Base-by-base conservation (phyloP, 2,888 invertebrate genomes). In the Hololepta plana region DNA sequence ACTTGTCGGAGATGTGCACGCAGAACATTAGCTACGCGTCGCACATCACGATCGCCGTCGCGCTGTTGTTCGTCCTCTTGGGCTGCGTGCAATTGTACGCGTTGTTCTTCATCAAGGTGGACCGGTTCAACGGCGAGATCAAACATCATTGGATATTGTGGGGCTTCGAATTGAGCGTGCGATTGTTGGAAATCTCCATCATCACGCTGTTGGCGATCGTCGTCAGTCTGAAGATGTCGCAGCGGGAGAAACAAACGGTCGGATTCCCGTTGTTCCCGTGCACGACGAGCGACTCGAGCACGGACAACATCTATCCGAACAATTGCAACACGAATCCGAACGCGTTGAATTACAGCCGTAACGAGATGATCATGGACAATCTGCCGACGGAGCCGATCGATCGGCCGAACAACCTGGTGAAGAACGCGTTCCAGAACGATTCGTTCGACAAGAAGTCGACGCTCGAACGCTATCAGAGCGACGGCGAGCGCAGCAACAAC, bases 111-210 rank as follows among this genome's bases (percentile, higher is more conserved):
- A 68, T 75, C 21, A 60, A 62, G 43, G 53, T 42, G 6, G 52
- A 53, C 33, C 39, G 47, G 19, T 53, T 53, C 40, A 62, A 62
- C 11, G 61, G 57, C 29, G 65, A 67, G 55, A 63, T 64, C 2
- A 72, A 74, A 40, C 70, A 73, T 40, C 73, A 75, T 33, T 91
- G 91, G 91, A 62, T 87, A 3, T 77, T 88, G 61, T 90, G 87
- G 85, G 77, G 81, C 11, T 88, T 82, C 57, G 85, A 90, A 46
- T 74, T 85, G 44, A 76, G 79, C 1, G 66, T 87, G 26, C 67
- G 90, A 13, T 60, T 87, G 4, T 67, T 87, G 27, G 91, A 91
- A 55, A 71, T 90, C 23, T 70, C 76, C n/a, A 79, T 90, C 43
- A 81, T 88, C 39, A 74, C 77, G 3, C 61, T 85, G 28, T 63